Percentiles rank a stretch among this genome's conserved stretches.
Conservation (phyloP, 2,113 vertebrate species). For the Rattus norvegicus region DNA sequence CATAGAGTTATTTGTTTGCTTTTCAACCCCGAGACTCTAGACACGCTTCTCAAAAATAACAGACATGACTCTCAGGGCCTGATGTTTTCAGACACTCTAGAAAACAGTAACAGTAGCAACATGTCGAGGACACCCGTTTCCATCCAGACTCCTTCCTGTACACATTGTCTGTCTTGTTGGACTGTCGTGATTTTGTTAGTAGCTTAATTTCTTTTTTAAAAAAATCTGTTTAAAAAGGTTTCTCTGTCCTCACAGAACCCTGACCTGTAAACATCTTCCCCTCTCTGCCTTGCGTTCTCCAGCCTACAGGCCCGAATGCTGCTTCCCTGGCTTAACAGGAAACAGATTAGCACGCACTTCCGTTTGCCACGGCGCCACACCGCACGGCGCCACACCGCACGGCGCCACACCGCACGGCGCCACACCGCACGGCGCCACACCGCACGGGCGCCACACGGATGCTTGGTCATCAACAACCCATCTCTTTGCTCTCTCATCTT, state of each 20-base stretch:
- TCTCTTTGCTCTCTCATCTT: neutral
- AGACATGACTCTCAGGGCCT: neutral
- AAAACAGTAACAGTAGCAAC: conserved; percentile 5
- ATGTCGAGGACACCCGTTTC: neutral
- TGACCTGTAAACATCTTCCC: neutral
- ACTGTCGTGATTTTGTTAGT: conserved; percentile 20
- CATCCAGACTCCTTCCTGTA: rapidly evolving
- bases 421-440: neutral
- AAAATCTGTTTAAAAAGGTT: neutral
- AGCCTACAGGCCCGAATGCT: neutral
- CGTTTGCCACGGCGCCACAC: neutral
- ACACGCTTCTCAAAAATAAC: conserved; percentile 25
- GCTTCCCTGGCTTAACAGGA: neutral
- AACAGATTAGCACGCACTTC: conserved; percentile 18
- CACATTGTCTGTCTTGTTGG: neutral
- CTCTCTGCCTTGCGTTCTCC: neutral
- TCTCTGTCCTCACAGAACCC: conserved; percentile 9
- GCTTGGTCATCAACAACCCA: neutral
- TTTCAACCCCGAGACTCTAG: conserved; percentile 54
- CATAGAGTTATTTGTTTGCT: conserved; percentile 56
- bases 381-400: neutral
- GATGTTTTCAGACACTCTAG: conserved; percentile 46
- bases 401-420: neutral
- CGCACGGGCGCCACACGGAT: neutral
- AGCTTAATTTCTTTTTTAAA: neutral